Percentiles rank a stretch among this genome's conserved stretches.
These are phyloP conservation scores for Drosophila teissieri DNA, from an alignment of 1,140 invertebrate genomes.

Conservation along the genomic window DNA sequence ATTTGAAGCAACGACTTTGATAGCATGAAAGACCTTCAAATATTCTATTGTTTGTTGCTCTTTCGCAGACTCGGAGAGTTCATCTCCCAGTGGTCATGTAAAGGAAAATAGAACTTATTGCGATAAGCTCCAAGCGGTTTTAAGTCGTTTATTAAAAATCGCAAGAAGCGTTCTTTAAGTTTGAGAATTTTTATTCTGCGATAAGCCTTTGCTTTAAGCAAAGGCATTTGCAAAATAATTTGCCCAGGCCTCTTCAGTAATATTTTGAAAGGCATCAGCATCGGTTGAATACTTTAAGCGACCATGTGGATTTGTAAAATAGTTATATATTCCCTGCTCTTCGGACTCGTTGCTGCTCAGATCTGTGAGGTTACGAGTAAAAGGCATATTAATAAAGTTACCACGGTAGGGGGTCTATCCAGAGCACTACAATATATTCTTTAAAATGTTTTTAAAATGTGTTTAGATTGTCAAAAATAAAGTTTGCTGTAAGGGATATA, in stretches of 20 bases:
- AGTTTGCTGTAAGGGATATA: conserved; percentile 33
- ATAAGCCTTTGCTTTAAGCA: neutral
- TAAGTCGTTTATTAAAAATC: too few relatives aligned
- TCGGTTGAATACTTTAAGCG: conserved; percentile 3
- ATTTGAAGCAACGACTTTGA: too few relatives aligned
- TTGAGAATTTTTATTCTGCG: too few relatives aligned
- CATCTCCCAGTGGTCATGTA: neutral
- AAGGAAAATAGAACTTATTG: neutral
- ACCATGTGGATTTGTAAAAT: conserved; percentile 40
- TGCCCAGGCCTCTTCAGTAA: conserved; percentile 39
- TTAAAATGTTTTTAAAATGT: too few relatives aligned
- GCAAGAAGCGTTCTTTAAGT: too few relatives aligned
- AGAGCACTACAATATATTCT: neutral
- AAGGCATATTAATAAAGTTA: too few relatives aligned
- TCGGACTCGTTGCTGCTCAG: conserved; percentile 1
- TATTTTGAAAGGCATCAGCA: conserved; percentile 12
- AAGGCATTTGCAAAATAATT: conserved; percentile 16
- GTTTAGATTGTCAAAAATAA: too few relatives aligned
- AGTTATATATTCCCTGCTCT: conserved; percentile 33
- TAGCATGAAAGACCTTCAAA: too few relatives aligned
- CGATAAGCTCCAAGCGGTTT: neutral
- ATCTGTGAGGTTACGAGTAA: neutral
- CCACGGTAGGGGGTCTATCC: neutral
- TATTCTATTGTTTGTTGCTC: neutral
- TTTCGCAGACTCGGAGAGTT: neutral